Evolutionary conservation across 2,113 vertebrate genomes (phyloP).

Genomic region (Albula goreensis): DNA sequence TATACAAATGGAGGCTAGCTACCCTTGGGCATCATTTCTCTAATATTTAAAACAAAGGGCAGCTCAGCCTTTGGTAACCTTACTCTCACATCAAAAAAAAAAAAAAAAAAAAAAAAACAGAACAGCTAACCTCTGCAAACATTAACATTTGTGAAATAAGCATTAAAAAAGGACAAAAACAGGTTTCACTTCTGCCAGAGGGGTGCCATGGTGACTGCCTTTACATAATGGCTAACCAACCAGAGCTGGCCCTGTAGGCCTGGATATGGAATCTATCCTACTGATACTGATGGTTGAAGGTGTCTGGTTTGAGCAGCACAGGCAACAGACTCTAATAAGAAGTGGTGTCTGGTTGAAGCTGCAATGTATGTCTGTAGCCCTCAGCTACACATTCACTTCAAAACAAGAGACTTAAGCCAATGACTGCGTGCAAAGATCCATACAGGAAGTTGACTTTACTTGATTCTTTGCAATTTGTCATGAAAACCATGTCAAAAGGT

Average conservation of each 20-base stretch:
- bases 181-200: slow-evolving; percentile 14
- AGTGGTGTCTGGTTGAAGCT: neutral
- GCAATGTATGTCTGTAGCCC: neutral
- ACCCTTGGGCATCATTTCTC: neutral
- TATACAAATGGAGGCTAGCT: no score
- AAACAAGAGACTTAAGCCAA: neutral
- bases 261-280: neutral
- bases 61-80: neutral
- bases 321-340: neutral
- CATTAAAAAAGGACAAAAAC: neutral
- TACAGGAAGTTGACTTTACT: neutral
- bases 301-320: neutral
- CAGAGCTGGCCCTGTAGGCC: neutral
- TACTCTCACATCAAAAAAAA: neutral
- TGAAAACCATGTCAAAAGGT: neutral
- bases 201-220: slow-evolving; percentile 39
- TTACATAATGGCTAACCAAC: neutral
- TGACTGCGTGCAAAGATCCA: neutral
- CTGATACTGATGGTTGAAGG: neutral
- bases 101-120: neutral
- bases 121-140: neutral
- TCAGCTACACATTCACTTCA: neutral
- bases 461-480: neutral
- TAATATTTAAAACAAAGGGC: neutral
- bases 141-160: neutral